A percentile compares a stretch with the other conserved stretches of the same genome.
These are phyloP conservation scores for Copidosoma aretas DNA, from an alignment of 2,888 invertebrate species.

Conservation along the genomic window DNA sequence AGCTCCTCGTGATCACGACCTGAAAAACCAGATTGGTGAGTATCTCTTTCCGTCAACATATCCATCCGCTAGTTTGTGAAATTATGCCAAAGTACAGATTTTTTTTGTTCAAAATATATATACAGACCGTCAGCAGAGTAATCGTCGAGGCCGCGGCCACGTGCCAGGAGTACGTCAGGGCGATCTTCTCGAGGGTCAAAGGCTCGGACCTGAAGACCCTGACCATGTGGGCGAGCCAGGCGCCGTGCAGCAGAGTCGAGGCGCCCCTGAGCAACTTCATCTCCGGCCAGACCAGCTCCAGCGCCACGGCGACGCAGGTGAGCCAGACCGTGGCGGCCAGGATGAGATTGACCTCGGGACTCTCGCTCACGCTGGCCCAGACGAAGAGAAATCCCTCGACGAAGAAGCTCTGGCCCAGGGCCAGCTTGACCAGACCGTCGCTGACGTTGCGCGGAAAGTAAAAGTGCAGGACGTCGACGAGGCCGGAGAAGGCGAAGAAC, in stretches of 20 bases:
- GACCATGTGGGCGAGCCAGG: slow-evolving; percentile 57
- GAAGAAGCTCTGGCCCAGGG: slow-evolving; percentile 59
- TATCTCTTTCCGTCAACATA: no score
- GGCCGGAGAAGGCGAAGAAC: slow-evolving; percentile 61
- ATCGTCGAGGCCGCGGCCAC: slow-evolving; percentile 54
- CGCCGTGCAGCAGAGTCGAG: slow-evolving; percentile 54
- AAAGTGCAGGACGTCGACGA: slow-evolving; percentile 60
- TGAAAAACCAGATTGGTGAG: no score
- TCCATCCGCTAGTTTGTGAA: no score
- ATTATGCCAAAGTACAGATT: no score
- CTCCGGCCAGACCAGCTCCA: slow-evolving; percentile 57
- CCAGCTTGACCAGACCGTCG: slow-evolving; percentile 56
- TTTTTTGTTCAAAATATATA: no score
- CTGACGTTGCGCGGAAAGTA: slow-evolving; percentile 59
- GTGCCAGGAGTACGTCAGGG: slow-evolving; percentile 55
- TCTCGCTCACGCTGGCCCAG: slow-evolving; percentile 45
- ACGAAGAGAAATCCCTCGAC: slow-evolving; percentile 60
- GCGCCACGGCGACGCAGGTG: slow-evolving; percentile 48
- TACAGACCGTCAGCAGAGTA: slow-evolving; percentile 52
- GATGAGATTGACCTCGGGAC: slow-evolving; percentile 45
- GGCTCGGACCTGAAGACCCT: slow-evolving; percentile 44
- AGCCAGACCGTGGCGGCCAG: slow-evolving; percentile 52
- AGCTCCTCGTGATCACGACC: slow-evolving; percentile 52
- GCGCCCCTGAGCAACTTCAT: slow-evolving; percentile 51
- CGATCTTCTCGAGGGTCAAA: slow-evolving; percentile 43